Percentiles rank a stretch among this genome's conserved stretches.
phyloP scores from a whole-genome alignment of 2,113 vertebrate species.

The Vulpes vulpes region DNA sequence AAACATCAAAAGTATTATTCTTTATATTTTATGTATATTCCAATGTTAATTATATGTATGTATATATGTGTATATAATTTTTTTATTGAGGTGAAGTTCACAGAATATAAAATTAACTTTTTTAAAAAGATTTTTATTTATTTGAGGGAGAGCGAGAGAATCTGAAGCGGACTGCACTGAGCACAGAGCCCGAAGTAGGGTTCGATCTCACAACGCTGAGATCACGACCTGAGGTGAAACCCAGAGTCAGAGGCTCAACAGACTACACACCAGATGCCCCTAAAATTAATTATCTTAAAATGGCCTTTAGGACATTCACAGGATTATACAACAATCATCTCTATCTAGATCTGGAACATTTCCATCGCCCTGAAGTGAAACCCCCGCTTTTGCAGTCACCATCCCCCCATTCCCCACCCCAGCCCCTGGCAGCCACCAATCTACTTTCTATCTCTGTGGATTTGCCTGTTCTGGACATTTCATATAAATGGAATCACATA shows the following conservation, averaged over 20 bases:
- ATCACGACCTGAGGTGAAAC: neutral
- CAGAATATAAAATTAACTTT: neutral
- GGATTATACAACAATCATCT: neutral
- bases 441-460: neutral
- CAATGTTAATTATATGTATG: neutral
- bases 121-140: neutral
- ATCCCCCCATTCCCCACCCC: neutral
- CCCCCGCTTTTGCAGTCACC: neutral
- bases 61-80: neutral
- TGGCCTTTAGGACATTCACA: neutral
- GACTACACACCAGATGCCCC: neutral
- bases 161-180: neutral
- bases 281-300: neutral
- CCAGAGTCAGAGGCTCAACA: neutral
- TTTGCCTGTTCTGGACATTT: neutral
- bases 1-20: neutral
- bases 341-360: neutral
- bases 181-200: neutral
- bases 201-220: neutral
- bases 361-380: neutral
- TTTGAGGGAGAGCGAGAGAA: neutral
- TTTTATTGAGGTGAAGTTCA: neutral
- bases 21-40: neutral
- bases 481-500: too few species aligned
- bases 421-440: neutral